Percentiles rank a stretch among this genome's conserved stretches.
These are phyloP conservation scores for Neelides folsomi DNA, from an alignment of 2,888 invertebrate species.

Conservation along the genomic window DNA sequence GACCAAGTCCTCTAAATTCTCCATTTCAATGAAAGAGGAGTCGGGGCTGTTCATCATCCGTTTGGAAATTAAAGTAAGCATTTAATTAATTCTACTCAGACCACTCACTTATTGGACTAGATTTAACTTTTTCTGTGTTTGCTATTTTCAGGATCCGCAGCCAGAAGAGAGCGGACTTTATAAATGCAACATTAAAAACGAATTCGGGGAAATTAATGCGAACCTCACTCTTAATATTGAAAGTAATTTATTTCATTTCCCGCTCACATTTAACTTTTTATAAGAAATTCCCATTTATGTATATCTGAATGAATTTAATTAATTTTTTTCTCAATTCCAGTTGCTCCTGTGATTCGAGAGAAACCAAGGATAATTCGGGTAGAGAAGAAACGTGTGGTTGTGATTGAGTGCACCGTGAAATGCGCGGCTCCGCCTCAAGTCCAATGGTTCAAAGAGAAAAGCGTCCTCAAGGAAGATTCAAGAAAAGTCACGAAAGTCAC, in stretches of 20 bases:
- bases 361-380: constrained; percentile 83
- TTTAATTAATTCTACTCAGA: neutral
- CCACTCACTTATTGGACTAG: neutral
- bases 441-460: constrained; percentile 81
- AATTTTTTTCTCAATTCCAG: constrained; percentile 42
- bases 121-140: no score
- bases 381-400: constrained; percentile 78
- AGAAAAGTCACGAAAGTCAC: constrained; percentile 63
- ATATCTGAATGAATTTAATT: neutral
- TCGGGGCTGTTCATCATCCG: constrained; percentile 74
- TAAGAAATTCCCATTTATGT: no score
- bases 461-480: constrained; percentile 60
- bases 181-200: constrained; percentile 94
- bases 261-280: neutral
- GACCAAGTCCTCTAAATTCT: constrained; percentile 65
- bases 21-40: constrained; percentile 51
- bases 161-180: constrained; percentile 93
- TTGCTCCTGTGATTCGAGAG: constrained; percentile 85
- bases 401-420: constrained; percentile 84
- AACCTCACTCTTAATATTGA: constrained; percentile 95
- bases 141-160: constrained; percentile 66
- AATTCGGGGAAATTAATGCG: constrained; percentile 89
- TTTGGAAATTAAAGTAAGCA: constrained; percentile 54
- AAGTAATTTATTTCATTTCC: constrained; percentile 51
- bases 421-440: constrained; percentile 86